Conservation (phyloP, 2,888 invertebrate genomes). For the Drosophila eohydei region DNA sequence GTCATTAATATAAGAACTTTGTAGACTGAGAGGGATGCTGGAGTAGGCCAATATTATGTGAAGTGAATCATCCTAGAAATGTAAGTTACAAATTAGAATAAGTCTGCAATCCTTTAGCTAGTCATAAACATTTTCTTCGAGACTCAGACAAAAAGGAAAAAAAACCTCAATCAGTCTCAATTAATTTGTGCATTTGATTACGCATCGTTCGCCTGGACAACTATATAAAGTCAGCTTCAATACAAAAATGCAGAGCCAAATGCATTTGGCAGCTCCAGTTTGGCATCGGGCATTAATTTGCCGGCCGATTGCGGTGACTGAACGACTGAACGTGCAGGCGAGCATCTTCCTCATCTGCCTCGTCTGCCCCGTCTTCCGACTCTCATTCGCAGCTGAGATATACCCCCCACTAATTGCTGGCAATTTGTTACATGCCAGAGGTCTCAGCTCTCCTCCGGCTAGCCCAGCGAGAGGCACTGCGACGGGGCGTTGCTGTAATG, state of each 20-base stretch:
- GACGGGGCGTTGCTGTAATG: slow-evolving; percentile 71
- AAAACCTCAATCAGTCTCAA: slow-evolving; percentile 46
- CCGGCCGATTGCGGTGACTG: slow-evolving; percentile 24
- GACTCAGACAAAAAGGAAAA: background rate
- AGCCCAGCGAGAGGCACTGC: slow-evolving; percentile 42
- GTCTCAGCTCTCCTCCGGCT: slow-evolving; percentile 25
- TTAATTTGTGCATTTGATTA: slow-evolving; percentile 55
- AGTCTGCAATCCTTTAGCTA: no score
- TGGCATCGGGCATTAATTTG: slow-evolving; percentile 56
- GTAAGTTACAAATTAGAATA: no score
- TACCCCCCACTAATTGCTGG: slow-evolving; percentile 71
- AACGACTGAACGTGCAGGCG: slow-evolving; percentile 1
- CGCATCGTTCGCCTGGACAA: slow-evolving; percentile 33
- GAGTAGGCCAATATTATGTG: background rate
- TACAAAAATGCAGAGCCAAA: slow-evolving; percentile 43
- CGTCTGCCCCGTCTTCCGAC: slow-evolving; percentile 15
- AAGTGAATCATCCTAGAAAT: background rate
- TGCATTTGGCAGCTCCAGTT: slow-evolving; percentile 59
- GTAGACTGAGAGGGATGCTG: background rate
- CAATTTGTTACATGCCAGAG: slow-evolving; percentile 74
- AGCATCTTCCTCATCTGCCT: background rate
- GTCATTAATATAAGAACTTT: slow-evolving; percentile 14
- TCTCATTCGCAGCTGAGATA: slow-evolving; percentile 27
- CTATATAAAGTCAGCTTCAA: slow-evolving; percentile 46
- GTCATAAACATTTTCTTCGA: no score